These are phyloP conservation scores for Aix galericulata DNA, from an alignment of 2,113 vertebrate species.

Conservation along the genomic window DNA sequence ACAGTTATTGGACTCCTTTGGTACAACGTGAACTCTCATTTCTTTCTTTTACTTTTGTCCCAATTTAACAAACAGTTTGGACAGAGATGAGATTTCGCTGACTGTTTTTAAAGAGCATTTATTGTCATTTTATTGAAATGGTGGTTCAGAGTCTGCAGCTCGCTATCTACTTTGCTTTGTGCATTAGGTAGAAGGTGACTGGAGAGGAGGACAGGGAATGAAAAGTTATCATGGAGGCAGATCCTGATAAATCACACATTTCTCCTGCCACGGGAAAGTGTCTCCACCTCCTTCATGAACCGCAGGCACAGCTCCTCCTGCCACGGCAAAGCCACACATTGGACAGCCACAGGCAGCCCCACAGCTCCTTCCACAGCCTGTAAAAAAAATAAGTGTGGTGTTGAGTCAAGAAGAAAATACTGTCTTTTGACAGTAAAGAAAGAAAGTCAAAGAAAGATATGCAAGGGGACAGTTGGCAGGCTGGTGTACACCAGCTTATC, in stretches of 20 bases:
- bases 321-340: neutral
- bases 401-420: neutral
- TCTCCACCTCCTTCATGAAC: conserved; percentile 42
- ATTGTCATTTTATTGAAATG: neutral
- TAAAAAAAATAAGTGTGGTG: neutral
- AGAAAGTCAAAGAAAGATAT: neutral
- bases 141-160: neutral
- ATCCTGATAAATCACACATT: neutral
- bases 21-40: neutral
- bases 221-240: neutral
- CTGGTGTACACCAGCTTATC: neutral
- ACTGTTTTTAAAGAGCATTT: neutral
- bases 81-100: neutral
- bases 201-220: neutral
- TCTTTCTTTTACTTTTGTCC: neutral
- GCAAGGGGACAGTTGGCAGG: neutral
- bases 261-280: neutral
- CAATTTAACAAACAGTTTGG: neutral
- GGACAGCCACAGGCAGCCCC: neutral
- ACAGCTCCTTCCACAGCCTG: neutral
- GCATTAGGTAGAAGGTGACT: neutral
- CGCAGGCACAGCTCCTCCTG: conserved; percentile 50
- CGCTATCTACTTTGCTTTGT: neutral
- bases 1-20: neutral
- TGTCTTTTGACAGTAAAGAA: neutral